Conservation (phyloP, 2,797 vertebrate genomes). For the Tauraco hartlaubi region DNA sequence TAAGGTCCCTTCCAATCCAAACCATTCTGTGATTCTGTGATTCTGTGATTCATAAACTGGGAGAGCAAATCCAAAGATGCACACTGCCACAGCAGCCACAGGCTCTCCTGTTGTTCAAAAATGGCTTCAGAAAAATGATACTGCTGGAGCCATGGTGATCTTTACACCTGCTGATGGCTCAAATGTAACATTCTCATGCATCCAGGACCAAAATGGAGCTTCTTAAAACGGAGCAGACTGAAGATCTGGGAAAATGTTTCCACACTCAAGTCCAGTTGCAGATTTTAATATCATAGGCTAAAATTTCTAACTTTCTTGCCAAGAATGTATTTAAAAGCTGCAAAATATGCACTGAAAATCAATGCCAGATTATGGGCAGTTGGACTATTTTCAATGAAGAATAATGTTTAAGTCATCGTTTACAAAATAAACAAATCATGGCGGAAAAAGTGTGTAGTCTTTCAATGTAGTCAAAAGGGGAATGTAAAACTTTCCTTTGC, state of each 20-base stretch:
- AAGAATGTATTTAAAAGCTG: slow-evolving; percentile 31
- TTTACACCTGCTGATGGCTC: background rate
- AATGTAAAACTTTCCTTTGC: background rate
- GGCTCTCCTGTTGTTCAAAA: background rate
- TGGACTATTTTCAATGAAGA: background rate
- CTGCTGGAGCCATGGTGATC: background rate
- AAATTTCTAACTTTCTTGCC: slow-evolving; percentile 7
- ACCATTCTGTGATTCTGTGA: too few species aligned
- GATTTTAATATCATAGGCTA: slow-evolving; percentile 12
- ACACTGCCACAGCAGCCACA: background rate
- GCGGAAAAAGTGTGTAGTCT: background rate
- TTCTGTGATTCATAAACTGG: background rate
- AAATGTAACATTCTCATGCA: background rate
- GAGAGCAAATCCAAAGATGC: background rate
- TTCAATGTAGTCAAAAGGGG: background rate
- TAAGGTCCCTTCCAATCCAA: too few species aligned
- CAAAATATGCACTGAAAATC: slow-evolving; percentile 35
- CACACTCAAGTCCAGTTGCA: background rate
- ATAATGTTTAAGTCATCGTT: background rate
- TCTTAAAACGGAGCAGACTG: background rate
- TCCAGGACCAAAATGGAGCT: background rate
- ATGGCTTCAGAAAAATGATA: background rate
- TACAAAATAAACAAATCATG: slow-evolving; percentile 21
- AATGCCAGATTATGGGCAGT: slow-evolving; percentile 16
- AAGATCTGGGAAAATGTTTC: slow-evolving; percentile 22